A percentile compares a stretch with the other conserved stretches of the same genome.
Conservation (phyloP, 2,113 vertebrate genomes). For the Odontesthes bonariensis region DNA sequence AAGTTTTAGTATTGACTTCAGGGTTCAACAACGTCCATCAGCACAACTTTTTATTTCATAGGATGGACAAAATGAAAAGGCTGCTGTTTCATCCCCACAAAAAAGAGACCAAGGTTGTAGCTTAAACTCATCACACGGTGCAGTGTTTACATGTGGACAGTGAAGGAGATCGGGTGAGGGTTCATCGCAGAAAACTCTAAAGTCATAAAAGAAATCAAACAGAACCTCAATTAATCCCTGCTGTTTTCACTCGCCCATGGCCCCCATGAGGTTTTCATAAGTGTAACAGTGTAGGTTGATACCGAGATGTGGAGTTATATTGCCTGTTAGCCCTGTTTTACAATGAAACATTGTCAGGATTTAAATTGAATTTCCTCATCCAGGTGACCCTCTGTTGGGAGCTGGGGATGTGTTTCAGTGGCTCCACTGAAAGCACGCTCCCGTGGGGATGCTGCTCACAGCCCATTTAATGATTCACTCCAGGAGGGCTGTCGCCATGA, state of each 20-base stretch:
- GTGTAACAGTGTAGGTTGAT: constrained; percentile 15
- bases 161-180: constrained; percentile 14
- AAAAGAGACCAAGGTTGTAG: neutral
- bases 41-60: neutral
- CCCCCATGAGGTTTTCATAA: constrained; percentile 5
- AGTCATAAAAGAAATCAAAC: constrained; percentile 6
- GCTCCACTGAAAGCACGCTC: neutral
- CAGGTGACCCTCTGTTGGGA: constrained; percentile 41
- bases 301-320: constrained; percentile 9
- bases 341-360: constrained; percentile 40
- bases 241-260: neutral
- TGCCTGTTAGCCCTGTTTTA: constrained; percentile 34
- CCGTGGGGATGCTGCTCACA: constrained; percentile 24
- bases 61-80: neutral
- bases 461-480: constrained; percentile 58
- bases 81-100: neutral
- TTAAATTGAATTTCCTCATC: constrained; percentile 48
- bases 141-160: constrained; percentile 4
- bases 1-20: neutral
- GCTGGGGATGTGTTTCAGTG: constrained; percentile 23
- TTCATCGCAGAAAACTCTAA: constrained; percentile 4
- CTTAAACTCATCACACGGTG: neutral
- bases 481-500: constrained; percentile 61
- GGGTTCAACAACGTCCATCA: neutral
- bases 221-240: constrained; percentile 31